Base-by-base conservation (phyloP, 2,113 vertebrate species). In the Lampris megalopsis region DNA sequence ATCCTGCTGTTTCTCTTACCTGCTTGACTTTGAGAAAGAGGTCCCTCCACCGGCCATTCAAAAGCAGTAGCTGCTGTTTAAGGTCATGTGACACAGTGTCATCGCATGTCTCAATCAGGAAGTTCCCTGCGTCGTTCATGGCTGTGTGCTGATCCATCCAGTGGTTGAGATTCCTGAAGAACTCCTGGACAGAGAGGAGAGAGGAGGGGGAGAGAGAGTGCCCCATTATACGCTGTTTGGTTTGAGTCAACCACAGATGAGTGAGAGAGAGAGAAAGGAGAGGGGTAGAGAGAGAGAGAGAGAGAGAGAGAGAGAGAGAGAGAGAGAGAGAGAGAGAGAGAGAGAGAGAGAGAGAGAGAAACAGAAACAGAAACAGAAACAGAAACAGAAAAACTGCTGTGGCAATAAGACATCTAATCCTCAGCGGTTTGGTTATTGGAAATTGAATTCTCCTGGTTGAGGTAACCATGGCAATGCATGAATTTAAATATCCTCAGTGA, bases 51-150 rank as follows among this genome's bases (percentile, higher is more conserved):
- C 92, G 80, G 50, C 92, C 93, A 0, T 94, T 94, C 9, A 99
- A 88, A 49, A 99, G 83, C 0, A 99, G 91, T 3, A 99, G 89
- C 59, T 99, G 98, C 87, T 99, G 98, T 50, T 99, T 99, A 36
- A 99, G 95, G 66, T 99, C 97, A 38, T 96, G 95, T 40, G 98
- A 99, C 82, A 98, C 95, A 0, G 93, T 94, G 72, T 99, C 97
- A 67, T 99, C 96, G 67, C 97, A 99, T 0, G 98, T 98, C 89
- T 99, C 98, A 48, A 99, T 99, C 0, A 99, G 95, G 81, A 99
- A 99, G 90, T 98, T 99, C 71, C 98, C 98, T 3, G 98, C 96
- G 52, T 99, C 98, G 5, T 99, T 99, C 97, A 99, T 98, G 74
- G 95, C 92, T n/a, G 95, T 91, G 54, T 99, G 98, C 77, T 97